phyloP scores from a whole-genome alignment of 2,113 vertebrate genomes.

The Mus spicilegus region DNA sequence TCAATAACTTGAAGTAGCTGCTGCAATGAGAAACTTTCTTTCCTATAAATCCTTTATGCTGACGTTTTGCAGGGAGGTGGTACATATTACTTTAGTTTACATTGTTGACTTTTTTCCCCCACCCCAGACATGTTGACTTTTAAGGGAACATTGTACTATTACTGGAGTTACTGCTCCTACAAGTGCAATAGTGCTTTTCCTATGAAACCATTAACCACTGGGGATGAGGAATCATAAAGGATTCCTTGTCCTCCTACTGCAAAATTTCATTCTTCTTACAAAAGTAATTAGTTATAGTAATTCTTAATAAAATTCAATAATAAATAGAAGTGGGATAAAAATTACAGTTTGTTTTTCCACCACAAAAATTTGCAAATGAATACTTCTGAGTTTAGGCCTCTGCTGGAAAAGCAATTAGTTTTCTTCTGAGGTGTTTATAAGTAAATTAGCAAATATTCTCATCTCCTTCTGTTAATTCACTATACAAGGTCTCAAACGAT shows the following conservation, averaged over 20 bases:
- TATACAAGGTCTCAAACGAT: neutral
- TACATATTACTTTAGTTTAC: neutral
- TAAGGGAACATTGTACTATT: neutral
- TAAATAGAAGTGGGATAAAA: conserved; percentile 49
- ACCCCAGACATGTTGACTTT: neutral
- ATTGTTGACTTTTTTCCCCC: neutral
- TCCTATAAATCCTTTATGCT: neutral
- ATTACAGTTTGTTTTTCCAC: conserved; percentile 30
- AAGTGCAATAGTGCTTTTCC: neutral
- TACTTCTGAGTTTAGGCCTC: conserved; percentile 31
- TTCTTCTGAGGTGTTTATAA: conserved; percentile 54
- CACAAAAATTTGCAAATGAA: conserved; percentile 49
- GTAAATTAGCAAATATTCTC: conserved; percentile 34
- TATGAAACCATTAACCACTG: neutral
- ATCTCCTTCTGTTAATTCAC: neutral
- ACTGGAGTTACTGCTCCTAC: neutral
- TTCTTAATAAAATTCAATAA: conserved; percentile 50
- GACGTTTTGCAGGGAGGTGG: neutral
- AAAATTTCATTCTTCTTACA: neutral
- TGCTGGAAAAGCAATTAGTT: conserved; percentile 32
- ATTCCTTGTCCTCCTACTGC: neutral
- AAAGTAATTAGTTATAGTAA: conserved; percentile 48
- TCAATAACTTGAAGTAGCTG: neutral
- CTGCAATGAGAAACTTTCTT: neutral
- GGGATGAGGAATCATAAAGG: neutral